A percentile compares a stretch with the other conserved stretches of the same genome.
Conservation (phyloP, 1,140 invertebrate species). For the Atta cephalotes region DNA sequence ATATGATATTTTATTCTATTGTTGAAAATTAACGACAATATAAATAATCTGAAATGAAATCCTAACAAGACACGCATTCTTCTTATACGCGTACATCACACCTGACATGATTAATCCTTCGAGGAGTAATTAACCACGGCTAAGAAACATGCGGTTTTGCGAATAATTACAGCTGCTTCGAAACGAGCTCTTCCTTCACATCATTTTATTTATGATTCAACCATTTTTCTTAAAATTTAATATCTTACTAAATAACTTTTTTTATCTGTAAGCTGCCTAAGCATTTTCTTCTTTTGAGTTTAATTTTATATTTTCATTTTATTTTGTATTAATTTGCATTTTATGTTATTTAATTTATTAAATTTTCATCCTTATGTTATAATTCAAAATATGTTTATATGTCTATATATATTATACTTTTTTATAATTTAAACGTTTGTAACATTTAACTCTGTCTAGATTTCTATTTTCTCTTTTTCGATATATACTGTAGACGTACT, state of each 20-base stretch:
- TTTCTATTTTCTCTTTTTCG: slow-evolving; percentile 4
- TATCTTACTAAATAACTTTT: not conserved
- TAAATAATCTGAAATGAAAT: not conserved
- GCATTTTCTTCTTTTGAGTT: not conserved
- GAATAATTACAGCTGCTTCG: slow-evolving; percentile 13
- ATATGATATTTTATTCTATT: slow-evolving; percentile 19
- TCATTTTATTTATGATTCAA: not conserved
- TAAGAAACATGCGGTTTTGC: slow-evolving; percentile 34
- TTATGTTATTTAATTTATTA: not conserved
- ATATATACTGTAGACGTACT: not conserved
- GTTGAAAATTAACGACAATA: not conserved
- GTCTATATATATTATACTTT: not conserved
- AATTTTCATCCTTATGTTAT: not conserved
- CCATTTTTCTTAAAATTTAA: not conserved
- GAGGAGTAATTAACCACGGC: slow-evolving; percentile 20
- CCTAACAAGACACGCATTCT: not conserved
- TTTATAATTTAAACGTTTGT: not conserved
- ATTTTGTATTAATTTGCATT: not conserved
- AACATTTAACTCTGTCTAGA: not conserved
- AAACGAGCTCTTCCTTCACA: not conserved
- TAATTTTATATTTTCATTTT: not conserved
- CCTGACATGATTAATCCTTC: slow-evolving; percentile 42
- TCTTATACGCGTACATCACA: not conserved
- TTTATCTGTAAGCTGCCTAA: not conserved
- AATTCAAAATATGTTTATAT: slow-evolving; percentile 18